Percentiles rank a stretch among this genome's conserved stretches.
These are phyloP conservation scores for Mus pahari DNA, from an alignment of 2,113 vertebrate species.

Conservation along the genomic window DNA sequence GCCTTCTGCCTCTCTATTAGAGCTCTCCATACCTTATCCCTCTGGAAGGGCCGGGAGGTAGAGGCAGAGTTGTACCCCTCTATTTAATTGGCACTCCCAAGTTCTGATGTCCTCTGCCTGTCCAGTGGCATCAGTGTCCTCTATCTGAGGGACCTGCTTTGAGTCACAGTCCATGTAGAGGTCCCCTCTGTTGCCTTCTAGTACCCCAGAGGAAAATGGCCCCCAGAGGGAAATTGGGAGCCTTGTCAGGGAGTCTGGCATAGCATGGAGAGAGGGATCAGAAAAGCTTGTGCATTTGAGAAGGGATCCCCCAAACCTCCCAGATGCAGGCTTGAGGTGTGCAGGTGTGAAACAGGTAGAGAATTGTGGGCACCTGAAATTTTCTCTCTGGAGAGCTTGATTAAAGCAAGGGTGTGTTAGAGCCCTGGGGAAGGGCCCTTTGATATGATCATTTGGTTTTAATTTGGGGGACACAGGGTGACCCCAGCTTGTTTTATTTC, in stretches of 20 bases:
- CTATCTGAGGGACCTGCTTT: background rate
- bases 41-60: background rate
- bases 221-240: background rate
- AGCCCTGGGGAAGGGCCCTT: slow-evolving; percentile 58
- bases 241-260: background rate
- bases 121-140: background rate
- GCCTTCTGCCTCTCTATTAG: fast-evolving
- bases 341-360: slow-evolving; percentile 67
- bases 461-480: slow-evolving; percentile 83
- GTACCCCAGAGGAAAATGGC: background rate
- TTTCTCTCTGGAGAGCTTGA: slow-evolving; percentile 68
- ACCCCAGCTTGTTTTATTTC: slow-evolving; percentile 83
- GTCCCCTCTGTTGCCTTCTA: background rate
- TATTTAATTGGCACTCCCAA: background rate
- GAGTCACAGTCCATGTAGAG: background rate
- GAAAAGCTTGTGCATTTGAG: slow-evolving; percentile 42
- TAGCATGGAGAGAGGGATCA: background rate
- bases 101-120: background rate
- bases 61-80: background rate
- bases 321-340: slow-evolving; percentile 18
- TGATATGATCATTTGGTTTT: slow-evolving; percentile 88
- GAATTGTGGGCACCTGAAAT: slow-evolving; percentile 66
- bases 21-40: background rate
- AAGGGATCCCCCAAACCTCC: slow-evolving; percentile 62
- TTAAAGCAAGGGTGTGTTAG: slow-evolving; percentile 76